phyloP scores from a whole-genome alignment of 2,797 vertebrate species.

The Oceanodroma leucorhoa region DNA sequence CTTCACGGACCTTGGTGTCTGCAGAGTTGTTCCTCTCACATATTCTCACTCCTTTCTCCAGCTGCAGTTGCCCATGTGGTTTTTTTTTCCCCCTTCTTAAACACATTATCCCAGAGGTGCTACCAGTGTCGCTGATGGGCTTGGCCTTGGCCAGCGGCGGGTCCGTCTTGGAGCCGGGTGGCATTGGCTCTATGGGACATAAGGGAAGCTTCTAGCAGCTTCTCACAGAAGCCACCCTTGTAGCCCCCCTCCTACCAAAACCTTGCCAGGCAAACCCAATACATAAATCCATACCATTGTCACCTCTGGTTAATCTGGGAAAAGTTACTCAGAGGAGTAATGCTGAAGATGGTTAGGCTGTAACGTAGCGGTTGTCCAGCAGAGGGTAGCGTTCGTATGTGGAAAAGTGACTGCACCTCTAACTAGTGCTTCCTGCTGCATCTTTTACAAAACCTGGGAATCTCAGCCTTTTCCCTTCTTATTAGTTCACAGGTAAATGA shows the following conservation, averaged over 20 bases:
- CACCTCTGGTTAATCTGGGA: not conserved
- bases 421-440: not conserved
- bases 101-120: not conserved
- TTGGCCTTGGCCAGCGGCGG: too few species aligned
- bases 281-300: not conserved
- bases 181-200: not conserved
- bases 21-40: not conserved
- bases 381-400: slow-evolving; percentile 39
- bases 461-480: not conserved
- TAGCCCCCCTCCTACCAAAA: not conserved
- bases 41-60: not conserved
- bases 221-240: not conserved
- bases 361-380: not conserved
- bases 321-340: not conserved
- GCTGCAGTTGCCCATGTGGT: not conserved
- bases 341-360: rapidly evolving
- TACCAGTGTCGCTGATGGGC: not conserved
- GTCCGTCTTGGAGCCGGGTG: not conserved
- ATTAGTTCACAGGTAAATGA: not conserved
- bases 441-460: not conserved
- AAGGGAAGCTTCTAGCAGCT: not conserved
- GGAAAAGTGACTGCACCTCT: not conserved
- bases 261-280: not conserved
- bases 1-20: not conserved
- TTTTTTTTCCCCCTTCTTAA: not conserved